Base-by-base conservation (phyloP, 2,113 vertebrate genomes). In the Xerus inauris region DNA sequence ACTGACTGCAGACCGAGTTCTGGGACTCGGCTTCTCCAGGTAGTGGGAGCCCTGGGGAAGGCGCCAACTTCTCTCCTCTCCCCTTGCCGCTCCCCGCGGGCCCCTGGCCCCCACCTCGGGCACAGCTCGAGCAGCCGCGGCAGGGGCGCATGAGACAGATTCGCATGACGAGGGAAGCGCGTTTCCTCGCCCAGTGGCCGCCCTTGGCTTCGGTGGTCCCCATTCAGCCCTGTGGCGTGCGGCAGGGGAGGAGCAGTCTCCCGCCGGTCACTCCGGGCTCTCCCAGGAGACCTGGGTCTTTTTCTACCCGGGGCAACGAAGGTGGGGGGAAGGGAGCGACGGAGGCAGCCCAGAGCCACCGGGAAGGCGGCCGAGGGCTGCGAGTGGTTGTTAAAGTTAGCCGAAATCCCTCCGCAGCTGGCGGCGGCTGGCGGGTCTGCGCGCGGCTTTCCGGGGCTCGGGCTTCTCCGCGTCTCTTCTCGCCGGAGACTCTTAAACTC, bases 321-420 rank as follows among this genome's bases (percentile, higher is more conserved):
- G 79, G 47, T 30, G 16, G 32, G 40, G 30, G 81, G 71, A 51
- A 24, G 89, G 71, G 82, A 47, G 92, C 65, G 30, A 86, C 72
- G 10, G 79, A 79, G 94, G 95, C 79, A 8, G n/a, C 73, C 26
- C 16, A 0, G 47, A 5, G 45, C n/a, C 2, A 45, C 54, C 20
- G 0, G 40, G 72, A 12, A 65, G 65, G 84, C 67, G 45, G 47
- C 91, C 73, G 95, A 92, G 0, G 13, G 6, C 65, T 47, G 75
- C 89, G 81, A 90, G 85, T 30, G 96, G 57, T 40, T 95, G 93
- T 81, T 28, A 97, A 98, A 97, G 97, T 97, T 97, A 96, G 79
- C 97, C 79, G 67, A 88, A 93, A 96, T 93, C 95, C 94, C 49
- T 96, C 96, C 75, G 96, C 95, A 97, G 95, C 97, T 96, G 96